These are phyloP conservation scores for Baryphthengus martii DNA, from an alignment of 2,113 vertebrate species.

Conservation along the genomic window DNA sequence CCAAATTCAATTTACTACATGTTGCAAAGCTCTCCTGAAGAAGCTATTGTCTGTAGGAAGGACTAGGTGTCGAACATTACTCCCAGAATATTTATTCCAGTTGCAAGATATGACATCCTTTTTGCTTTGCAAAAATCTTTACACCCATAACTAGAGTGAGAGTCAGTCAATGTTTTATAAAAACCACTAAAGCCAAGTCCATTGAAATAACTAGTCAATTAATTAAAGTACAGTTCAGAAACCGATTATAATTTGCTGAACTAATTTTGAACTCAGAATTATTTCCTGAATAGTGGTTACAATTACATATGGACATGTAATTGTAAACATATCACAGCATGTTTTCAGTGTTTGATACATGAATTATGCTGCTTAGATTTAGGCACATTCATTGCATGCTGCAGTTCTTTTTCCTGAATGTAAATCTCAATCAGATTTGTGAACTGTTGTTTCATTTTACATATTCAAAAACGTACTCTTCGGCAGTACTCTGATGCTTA, in stretches of 20 bases:
- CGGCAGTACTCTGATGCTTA: background rate
- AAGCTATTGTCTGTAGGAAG: background rate
- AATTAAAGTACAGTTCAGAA: background rate
- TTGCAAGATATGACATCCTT: background rate
- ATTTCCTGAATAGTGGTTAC: background rate
- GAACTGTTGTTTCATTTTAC: background rate
- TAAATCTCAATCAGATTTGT: background rate
- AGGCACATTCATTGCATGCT: background rate
- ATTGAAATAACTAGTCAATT: background rate
- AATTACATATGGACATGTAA: background rate
- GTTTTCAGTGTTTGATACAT: background rate
- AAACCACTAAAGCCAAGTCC: background rate
- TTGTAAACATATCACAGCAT: no score
- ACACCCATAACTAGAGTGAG: background rate
- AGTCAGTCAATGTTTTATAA: background rate
- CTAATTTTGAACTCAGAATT: background rate
- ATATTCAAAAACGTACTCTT: background rate
- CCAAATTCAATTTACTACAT: background rate
- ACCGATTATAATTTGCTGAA: background rate
- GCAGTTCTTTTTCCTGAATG: background rate
- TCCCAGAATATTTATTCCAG: background rate
- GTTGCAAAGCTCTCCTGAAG: background rate
- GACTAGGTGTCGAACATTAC: background rate
- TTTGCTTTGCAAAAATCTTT: background rate
- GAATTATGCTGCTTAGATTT: background rate